Base-by-base conservation (phyloP, 2,888 invertebrate species). In the Phalera bucephala region DNA sequence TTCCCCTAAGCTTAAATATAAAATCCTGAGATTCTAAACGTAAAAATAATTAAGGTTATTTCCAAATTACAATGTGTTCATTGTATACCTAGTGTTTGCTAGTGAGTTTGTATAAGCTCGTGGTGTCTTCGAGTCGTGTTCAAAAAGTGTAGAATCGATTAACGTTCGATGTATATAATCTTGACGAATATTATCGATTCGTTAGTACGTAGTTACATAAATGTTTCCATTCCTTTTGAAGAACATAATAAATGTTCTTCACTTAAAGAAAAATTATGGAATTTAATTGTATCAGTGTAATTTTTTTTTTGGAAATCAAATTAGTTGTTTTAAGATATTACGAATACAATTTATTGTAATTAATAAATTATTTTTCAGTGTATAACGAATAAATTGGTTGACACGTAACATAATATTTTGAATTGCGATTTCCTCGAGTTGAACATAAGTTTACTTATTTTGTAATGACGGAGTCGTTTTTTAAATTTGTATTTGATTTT, bases 1-100 rank as follows among this genome's bases (percentile, higher is more conserved):
- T 19, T 37, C 35, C 23, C 28, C 26, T 36, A 38, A 27, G 14
- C 27, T 45, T 32, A 33, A 22, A 4, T 10, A 36, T 35, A 19
- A 39, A 47, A 45, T 34, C 28, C 37, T 26, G 40, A 51, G 36
- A 49, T 51, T 45, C 32, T 45, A 48, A 54, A 43, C 32, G 29
- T 55, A 37, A 33, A 34, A 22, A 3, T n/a, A 50, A 43, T 55
- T 33, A 65, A 71, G 52, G 62, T 65, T 60, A 58, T 64, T 66
- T 59, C 60, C 56, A 72, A 75, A 72, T 80, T 78, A 64, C 71
- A 73, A 80, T 79, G 81, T 84, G 83, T 85, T 84, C 82, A 82
- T 77, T 80, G 77, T 80, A 78, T 66, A 69, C 63, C 69, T 84
- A 85, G 81, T 76, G 74, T 79, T 52, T 79, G 83, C 83, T 85